A percentile compares a stretch with the other conserved stretches of the same genome.
Conservation (phyloP, 1,140 invertebrate species). For the Formica selysi region DNA sequence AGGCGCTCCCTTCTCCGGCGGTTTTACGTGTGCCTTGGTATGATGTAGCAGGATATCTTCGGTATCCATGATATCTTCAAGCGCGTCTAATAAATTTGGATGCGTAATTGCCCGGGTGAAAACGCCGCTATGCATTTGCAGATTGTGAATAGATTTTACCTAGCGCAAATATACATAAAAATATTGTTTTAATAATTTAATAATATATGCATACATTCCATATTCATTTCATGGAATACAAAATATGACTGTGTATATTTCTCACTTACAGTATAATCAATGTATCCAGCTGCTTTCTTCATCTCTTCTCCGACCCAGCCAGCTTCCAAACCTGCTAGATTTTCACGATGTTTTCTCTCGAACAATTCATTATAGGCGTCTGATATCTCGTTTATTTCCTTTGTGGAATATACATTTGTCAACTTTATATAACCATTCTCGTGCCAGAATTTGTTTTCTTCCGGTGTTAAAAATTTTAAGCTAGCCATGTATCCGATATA, state of each 20-base stretch:
- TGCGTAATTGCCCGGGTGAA: constrained; percentile 88
- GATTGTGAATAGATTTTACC: constrained; percentile 87
- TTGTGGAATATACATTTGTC: constrained; percentile 81
- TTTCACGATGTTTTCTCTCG: constrained; percentile 79
- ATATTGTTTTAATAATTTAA: no score
- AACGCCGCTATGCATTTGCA: constrained; percentile 88
- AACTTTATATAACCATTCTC: constrained; percentile 87
- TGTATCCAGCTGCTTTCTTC: constrained; percentile 81
- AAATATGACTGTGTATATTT: background rate
- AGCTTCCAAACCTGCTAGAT: constrained; percentile 83
- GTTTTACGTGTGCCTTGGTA: constrained; percentile 89
- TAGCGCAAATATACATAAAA: constrained; percentile 64
- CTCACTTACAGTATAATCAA: constrained; percentile 81
- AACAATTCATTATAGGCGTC: constrained; percentile 86
- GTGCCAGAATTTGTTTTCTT: constrained; percentile 85
- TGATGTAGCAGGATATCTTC: constrained; percentile 88
- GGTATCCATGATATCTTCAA: constrained; percentile 88
- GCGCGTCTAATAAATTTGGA: constrained; percentile 87
- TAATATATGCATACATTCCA: background rate
- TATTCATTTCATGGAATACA: background rate
- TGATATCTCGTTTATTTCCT: constrained; percentile 85
- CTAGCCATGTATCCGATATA: constrained; percentile 72
- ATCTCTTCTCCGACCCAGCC: constrained; percentile 86
- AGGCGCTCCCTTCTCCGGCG: constrained; percentile 88
- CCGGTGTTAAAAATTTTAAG: constrained; percentile 82